Base-by-base conservation (phyloP, 2,113 vertebrate species). In the Chloroceryle aenea region DNA sequence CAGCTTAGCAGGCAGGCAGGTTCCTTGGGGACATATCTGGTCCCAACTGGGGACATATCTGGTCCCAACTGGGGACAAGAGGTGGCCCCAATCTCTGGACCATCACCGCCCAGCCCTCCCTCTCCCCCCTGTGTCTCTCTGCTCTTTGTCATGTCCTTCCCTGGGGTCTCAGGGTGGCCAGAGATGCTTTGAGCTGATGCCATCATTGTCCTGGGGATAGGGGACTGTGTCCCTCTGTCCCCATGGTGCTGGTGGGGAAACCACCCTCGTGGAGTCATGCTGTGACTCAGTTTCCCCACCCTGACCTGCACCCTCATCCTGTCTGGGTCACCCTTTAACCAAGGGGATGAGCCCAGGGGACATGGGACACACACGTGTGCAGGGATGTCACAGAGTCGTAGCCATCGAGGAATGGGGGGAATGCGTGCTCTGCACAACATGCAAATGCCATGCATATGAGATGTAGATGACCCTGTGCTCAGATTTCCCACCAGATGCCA, bases 281-380 rank as follows among this genome's bases (percentile, higher is more conserved):
- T 3, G 1, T 80, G 72, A 73, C 68, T 93, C 61, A 40, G 40
- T 91, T 89, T 84, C 80, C 73, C 43, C 42, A 36, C 9, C 32
- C 34, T 2, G 4, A 52, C 77, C 38, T 2, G 0, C 43, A 72
- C 34, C 53, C 12, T 86, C 4, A 2, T n/a, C 48, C 43, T 74
- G 36, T 42, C 40, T 40, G 25, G 18, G 12, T 43, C 53, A 19
- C 5, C 27, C 4, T 73, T 73, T 43, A 91, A 82, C 19, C 0
- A 0, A 62, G 52, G 66, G n/a, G 40, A 23, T 0, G 0, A 82
- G 36, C 30, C 23, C 20, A 13, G 75, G 36, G 66, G 18, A 58
- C 0, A 0, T 21, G 55, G 55, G 62, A 74, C 27, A 43, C 3
- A 4, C 2, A 2, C 5, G 34, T 20, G 26, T 1, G n/a, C 53